Base-by-base conservation (phyloP, 1,140 invertebrate species). In the Bombus confusus region DNA sequence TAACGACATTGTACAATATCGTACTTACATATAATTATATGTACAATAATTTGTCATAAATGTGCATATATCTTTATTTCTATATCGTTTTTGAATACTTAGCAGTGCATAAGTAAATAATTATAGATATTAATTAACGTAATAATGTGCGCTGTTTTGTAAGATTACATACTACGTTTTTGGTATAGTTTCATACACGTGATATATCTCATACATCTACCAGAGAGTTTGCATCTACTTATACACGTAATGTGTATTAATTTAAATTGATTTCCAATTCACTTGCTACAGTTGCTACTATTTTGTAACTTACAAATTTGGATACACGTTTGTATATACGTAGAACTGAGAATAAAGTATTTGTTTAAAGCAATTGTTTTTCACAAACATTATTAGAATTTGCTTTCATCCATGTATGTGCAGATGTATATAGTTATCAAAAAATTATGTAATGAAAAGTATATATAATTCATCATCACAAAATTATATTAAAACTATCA, bases 11-110 rank as follows among this genome's bases (percentile, higher is more conserved):
- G 59, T 71, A 80, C 28, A 72, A 85, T 43, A 34, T 31, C 25
- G 71, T 73, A 72, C 47, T 52, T 52, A 52, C n/a, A 77, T 59
- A 31, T 41, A 37, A 66, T 43, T 85, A 66, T 37, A 81, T 81
- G 37, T 57, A 39, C 22, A 15, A 34, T 81, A 28, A 68, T 59
- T 85, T 80, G 43, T 71, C 39, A 52, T 41, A 31, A 81, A 74
- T 39, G 22, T 6, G 37, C n/a, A 66, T 47, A 5, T 12, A 47
- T 66, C 12, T 15, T 41, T 37, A 28, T 76, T 18, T 37, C 2
- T 57, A 75, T 52, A 37, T 57, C 10, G 12, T 75, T 76, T 43
- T 64, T 64, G 3, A 57, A 77, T 62, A 77, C 37, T 22, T 57
- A 22, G 4, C 4, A 41, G 28, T 41, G 25, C 9, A 64, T 77